Evolutionary conservation across 1,140 invertebrate genomes (phyloP).

Genomic region (Hydropsyche tenuis): DNA sequence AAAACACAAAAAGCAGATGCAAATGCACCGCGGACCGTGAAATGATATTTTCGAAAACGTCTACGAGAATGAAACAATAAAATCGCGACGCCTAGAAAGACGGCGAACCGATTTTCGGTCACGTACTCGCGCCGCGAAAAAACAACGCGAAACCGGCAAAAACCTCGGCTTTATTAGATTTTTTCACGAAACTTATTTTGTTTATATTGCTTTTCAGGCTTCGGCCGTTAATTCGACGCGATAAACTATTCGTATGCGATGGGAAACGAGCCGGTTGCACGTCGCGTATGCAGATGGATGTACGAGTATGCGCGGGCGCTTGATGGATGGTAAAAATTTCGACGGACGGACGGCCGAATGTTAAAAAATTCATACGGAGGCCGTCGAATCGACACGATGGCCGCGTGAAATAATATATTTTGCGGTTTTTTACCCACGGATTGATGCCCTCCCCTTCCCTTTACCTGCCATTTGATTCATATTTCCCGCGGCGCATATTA

Average conservation of each 20-base stretch:
- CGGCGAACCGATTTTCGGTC: neutral
- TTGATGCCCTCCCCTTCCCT: neutral
- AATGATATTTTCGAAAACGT: conserved; percentile 24
- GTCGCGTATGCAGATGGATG: neutral
- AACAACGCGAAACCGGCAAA: neutral
- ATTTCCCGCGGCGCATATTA: too few species aligned
- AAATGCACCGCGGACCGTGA: conserved; percentile 15
- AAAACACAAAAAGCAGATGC: neutral
- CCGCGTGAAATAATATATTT: conserved; percentile 2
- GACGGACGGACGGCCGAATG: neutral
- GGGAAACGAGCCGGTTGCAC: neutral
- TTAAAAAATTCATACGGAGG: conserved; percentile 6
- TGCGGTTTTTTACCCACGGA: neutral
- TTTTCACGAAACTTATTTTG: too few species aligned
- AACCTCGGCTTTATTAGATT: neutral
- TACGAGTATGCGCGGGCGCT: neutral
- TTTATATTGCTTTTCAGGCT: too few species aligned
- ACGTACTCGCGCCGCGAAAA: neutral
- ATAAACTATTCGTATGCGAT: conserved; percentile 5
- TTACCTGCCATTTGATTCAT: neutral
- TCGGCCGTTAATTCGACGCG: neutral
- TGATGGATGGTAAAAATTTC: conserved; percentile 20
- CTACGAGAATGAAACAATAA: conserved; percentile 4
- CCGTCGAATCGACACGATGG: conserved; percentile 11
- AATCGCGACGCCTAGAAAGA: neutral